Conservation (phyloP, 2,113 vertebrate species). For the Regulus satrapa region DNA sequence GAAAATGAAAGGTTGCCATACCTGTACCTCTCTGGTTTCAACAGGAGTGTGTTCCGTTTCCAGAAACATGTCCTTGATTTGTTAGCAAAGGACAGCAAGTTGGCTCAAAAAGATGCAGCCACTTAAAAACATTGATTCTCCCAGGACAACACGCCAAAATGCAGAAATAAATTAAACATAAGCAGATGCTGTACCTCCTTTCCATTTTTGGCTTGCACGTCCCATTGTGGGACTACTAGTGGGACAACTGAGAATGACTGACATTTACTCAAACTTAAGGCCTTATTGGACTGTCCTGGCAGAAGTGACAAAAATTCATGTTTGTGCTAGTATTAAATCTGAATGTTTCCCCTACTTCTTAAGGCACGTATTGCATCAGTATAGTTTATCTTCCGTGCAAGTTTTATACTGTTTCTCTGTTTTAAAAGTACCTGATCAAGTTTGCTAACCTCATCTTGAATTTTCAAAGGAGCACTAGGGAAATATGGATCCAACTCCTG, state of each 20-base stretch:
- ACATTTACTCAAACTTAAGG: constrained; percentile 52
- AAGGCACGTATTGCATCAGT: constrained; percentile 10
- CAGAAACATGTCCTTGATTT: constrained; percentile 52
- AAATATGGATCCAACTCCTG: neutral
- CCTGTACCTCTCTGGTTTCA: neutral
- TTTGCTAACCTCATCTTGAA: neutral
- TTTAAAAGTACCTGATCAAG: constrained; percentile 24
- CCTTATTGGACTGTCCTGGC: constrained; percentile 54
- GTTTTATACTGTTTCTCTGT: constrained; percentile 16
- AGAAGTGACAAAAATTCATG: constrained; percentile 33
- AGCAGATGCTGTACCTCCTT: constrained; percentile 61
- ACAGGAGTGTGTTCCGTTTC: neutral
- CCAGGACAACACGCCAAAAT: constrained; percentile 53
- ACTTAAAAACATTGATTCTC: constrained; percentile 64
- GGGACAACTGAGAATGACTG: constrained; percentile 55
- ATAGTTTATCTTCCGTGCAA: neutral
- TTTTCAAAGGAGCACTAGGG: neutral
- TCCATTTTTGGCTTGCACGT: constrained; percentile 50
- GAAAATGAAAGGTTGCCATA: neutral
- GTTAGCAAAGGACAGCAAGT: constrained; percentile 56
- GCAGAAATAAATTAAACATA: constrained; percentile 67
- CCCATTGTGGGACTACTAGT: constrained; percentile 51
- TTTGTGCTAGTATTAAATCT: constrained; percentile 49
- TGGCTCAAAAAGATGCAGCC: constrained; percentile 61
- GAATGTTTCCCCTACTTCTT: neutral